Conservation (phyloP, 2,888 invertebrate species). For the Urechis unicinctus region DNA sequence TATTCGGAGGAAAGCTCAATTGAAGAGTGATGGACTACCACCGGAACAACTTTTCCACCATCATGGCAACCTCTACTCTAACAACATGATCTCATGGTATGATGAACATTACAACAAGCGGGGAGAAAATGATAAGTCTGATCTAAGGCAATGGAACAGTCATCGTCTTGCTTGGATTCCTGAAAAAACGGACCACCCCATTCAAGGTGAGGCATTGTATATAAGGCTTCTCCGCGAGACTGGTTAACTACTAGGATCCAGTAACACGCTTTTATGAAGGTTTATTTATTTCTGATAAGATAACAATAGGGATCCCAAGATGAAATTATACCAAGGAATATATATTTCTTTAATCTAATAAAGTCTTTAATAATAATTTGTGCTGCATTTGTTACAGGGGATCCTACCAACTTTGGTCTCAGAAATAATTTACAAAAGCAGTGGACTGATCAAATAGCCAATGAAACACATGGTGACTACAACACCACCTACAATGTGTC, state of each 20-base stretch:
- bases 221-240: not conserved
- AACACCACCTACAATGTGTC: constrained; percentile 18
- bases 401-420: constrained; percentile 41
- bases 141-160: constrained; percentile 38
- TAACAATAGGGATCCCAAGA: too few relatives aligned
- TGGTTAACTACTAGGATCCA: too few relatives aligned
- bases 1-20: constrained; percentile 33
- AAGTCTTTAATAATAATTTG: too few relatives aligned
- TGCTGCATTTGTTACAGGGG: constrained; percentile 23
- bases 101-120: constrained; percentile 46
- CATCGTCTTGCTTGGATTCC: constrained; percentile 42
- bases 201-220: constrained; percentile 31
- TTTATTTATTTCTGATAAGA: too few relatives aligned
- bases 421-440: constrained; percentile 23
- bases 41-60: constrained; percentile 41
- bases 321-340: too few relatives aligned
- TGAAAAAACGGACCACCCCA: constrained; percentile 43
- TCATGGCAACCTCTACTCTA: constrained; percentile 42
- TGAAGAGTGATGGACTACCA: constrained; percentile 37
- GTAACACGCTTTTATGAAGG: too few relatives aligned
- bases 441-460: constrained; percentile 27
- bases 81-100: constrained; percentile 45
- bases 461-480: constrained; percentile 32
- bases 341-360: too few relatives aligned
- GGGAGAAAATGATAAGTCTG: constrained; percentile 30